These are phyloP conservation scores for Salvelinus alpinus DNA, from an alignment of 2,113 vertebrate genomes.

Conservation along the genomic window DNA sequence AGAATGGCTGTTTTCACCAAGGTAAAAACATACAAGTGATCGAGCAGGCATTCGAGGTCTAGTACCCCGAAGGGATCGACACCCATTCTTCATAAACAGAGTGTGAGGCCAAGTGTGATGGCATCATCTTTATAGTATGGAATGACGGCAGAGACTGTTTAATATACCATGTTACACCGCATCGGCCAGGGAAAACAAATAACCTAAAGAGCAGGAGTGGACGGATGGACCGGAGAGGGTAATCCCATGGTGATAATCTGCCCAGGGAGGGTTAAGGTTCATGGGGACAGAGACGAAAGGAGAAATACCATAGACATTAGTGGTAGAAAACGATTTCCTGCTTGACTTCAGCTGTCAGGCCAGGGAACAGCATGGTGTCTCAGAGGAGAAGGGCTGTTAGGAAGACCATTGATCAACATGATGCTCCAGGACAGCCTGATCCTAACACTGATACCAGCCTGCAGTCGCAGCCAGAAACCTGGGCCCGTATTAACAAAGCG, in stretches of 20 bases:
- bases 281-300: neutral
- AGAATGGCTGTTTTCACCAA: neutral
- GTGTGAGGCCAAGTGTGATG: too few relatives aligned
- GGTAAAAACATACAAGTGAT: too few relatives aligned
- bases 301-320: constrained; percentile 21
- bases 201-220: too few relatives aligned
- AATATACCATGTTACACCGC: too few relatives aligned
- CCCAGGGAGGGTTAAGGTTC: too few relatives aligned
- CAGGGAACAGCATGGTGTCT: neutral
- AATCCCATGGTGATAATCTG: neutral
- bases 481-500: too few relatives aligned
- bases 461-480: neutral
- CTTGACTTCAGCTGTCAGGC: constrained; percentile 21
- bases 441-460: constrained; percentile 6
- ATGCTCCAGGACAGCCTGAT: constrained; percentile 25
- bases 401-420: constrained; percentile 30
- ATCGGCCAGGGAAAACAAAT: too few relatives aligned
- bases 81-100: too few relatives aligned
- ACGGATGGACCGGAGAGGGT: neutral
- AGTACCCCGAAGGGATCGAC: too few relatives aligned
- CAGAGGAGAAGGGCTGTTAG: neutral
- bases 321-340: constrained; percentile 34
- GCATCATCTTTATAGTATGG: too few relatives aligned
- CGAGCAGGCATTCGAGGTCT: too few relatives aligned
- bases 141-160: too few relatives aligned